Evolutionary conservation across 1,140 invertebrate species (phyloP), one percentile per base, ranked within the genome.

Genomic region (Dinoponera quadriceps): DNA sequence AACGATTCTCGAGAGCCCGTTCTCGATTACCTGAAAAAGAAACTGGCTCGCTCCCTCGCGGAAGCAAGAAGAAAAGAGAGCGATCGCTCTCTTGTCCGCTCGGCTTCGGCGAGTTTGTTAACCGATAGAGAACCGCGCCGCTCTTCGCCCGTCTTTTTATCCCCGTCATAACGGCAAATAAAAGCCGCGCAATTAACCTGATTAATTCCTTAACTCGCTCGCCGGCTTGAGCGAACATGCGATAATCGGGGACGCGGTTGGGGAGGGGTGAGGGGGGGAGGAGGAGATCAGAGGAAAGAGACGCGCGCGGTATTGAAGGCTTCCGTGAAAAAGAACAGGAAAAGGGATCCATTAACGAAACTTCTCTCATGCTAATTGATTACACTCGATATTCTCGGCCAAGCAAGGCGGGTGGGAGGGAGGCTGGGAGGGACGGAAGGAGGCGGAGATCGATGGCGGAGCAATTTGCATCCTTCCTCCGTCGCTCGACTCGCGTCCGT

Each of bases 101-200:
- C 48, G 33, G 18, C 25, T 20, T 22, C 62, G 27, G 7, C 3
- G 44, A 81, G 65, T 72, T 71, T 81, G 66, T 81, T 80, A 81
- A 81, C 55, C 66, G 72, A 71, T 63, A 68, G 74, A 54, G 38
- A 44, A 44, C 38, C 38, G 38, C 20, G 62, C 13, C 1, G 29
- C 0, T 25, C 20, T 25, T 66, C 38, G 38, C 11, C 38, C 38
- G 7, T 33, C 38, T 78, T 69, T 80, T 49, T 69, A 29, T 55
- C 33, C 14, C 48, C 38, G 38, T 9, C 22, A 57, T 38, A 80
- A 51, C 25, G 48, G 66, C 66, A 69, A 69, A 69, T 54, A 51
- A 80, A 57, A 80, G 65, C 51, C 65, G 51, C 75, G 75, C 75
- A 71, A 80, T 80, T 80, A 80, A 80, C 65, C 33, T 71, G 78